Evolutionary conservation across 2,113 vertebrate species (phyloP), one percentile per base, ranked within the genome.

Genomic region (Solenodon paradoxus): DNA sequence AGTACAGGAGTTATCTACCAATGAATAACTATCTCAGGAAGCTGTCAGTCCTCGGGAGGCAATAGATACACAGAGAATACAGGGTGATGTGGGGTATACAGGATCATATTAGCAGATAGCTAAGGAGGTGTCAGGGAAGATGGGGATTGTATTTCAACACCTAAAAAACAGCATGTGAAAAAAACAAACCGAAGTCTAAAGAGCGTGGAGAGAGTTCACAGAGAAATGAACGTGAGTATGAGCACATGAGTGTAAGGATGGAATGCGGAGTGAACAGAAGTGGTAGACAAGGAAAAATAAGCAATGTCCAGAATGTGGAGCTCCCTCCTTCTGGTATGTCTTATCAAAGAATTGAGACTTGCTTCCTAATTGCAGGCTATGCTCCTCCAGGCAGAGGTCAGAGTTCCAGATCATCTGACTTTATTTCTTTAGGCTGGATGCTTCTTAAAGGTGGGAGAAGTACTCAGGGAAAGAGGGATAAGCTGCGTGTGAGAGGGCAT

Each of bases 401-500:
- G 42, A n/a, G 0, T 7, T 72, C 15, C 32, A 79, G 5, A n/a
- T 32, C 9, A 12, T 19, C 49, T 35, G 64, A 49, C 4, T 32
- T 59, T 80, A 20, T 71, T 53, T 93, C 68, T 59, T 24, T 79
- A 30, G 13, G 38, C 45, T 7, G 28, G 9, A 10, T 38, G 10
- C n/a, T n/a, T 53, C 57, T 2, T 22, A n/a, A 59, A 83, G 24
- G 4, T 32, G 59, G 22, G 86, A 16, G 32, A 55, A 20, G 5
- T 66, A 3, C 16, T 16, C 2, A 35, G 3, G 7, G n/a, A 45
- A n/a, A 3, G 2, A 55, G 13, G 61, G 22, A 16, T 38, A n/a
- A 16, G 35, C 9, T 7, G 15, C 0, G 5, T 19, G 5, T 20
- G 2, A 8, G n/a, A 75, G 3, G 2, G 13, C 16, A 16, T 53